phyloP scores from a whole-genome alignment of 1,140 invertebrate genomes.

The Pomacea maculata region DNA sequence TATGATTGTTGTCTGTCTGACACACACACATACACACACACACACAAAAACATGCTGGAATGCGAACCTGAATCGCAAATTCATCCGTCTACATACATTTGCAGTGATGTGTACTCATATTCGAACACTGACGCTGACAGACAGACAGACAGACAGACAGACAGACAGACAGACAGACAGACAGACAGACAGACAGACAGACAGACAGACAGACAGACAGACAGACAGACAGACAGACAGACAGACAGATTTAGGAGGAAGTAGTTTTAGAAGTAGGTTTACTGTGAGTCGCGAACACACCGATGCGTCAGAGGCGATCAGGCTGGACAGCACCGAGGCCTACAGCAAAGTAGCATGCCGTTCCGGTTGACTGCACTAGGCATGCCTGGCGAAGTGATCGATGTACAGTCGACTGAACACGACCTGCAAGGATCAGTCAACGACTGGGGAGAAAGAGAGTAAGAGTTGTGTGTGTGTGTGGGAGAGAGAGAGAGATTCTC shows the following conservation, averaged over 20 bases:
- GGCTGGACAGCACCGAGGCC: too few relatives aligned
- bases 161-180: not conserved
- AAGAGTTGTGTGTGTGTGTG: not conserved
- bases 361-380: not conserved
- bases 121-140: not conserved
- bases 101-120: not conserved
- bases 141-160: conserved; percentile 12
- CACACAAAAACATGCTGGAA: too few relatives aligned
- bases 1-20: too few relatives aligned
- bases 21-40: too few relatives aligned
- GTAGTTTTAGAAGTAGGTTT: too few relatives aligned
- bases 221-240: not conserved
- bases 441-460: not conserved
- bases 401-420: not conserved
- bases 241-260: not conserved
- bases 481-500: not conserved
- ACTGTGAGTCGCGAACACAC: too few relatives aligned
- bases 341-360: not conserved
- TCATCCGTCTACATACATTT: too few relatives aligned
- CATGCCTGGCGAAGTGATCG: not conserved
- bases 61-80: too few relatives aligned
- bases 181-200: not conserved
- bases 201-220: not conserved
- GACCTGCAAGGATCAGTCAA: not conserved
- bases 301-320: too few relatives aligned